phyloP scores from a whole-genome alignment of 1,140 invertebrate genomes.

The Zaprionus taronus region DNA sequence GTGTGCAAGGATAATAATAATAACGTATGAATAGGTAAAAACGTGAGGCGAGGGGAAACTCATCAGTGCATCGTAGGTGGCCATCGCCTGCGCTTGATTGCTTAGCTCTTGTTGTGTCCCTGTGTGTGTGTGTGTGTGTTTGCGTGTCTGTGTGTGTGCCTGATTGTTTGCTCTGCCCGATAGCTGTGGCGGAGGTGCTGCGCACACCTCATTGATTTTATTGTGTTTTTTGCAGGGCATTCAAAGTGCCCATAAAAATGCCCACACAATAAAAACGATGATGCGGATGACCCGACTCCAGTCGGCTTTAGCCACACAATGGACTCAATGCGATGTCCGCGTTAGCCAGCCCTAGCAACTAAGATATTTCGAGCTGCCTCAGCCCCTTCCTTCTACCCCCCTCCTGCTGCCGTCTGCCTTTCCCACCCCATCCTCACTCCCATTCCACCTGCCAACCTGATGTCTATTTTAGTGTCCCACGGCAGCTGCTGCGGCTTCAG shows the following conservation, averaged over 20 bases:
- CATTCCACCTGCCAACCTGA: slow-evolving; percentile 69
- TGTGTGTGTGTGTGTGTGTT: slow-evolving; percentile 6
- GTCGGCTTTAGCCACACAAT: slow-evolving; percentile 50
- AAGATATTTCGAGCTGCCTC: slow-evolving; percentile 20
- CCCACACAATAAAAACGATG: slow-evolving; percentile 80
- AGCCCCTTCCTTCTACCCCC: not conserved
- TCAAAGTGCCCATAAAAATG: slow-evolving; percentile 82
- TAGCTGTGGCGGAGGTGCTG: slow-evolving; percentile 61
- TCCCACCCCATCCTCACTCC: not conserved
- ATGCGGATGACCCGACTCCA: slow-evolving; percentile 62
- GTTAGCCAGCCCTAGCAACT: slow-evolving; percentile 15
- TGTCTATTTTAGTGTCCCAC: slow-evolving; percentile 66
- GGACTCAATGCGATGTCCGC: slow-evolving; percentile 7
- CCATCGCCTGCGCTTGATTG: slow-evolving; percentile 73
- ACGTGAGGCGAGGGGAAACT: slow-evolving; percentile 39
- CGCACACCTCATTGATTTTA: slow-evolving; percentile 81
- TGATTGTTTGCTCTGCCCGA: slow-evolving; percentile 69
- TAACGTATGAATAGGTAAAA: slow-evolving; percentile 83
- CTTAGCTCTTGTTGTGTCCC: slow-evolving; percentile 63
- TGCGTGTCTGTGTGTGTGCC: slow-evolving; percentile 30
- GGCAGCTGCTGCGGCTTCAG: slow-evolving; percentile 43
- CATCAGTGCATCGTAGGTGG: slow-evolving; percentile 74
- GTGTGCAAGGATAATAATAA: slow-evolving; percentile 81
- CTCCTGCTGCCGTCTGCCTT: not conserved
- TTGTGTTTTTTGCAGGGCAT: slow-evolving; percentile 76